Percentiles rank a stretch among this genome's conserved stretches.
Evolutionary conservation across 2,888 invertebrate genomes (phyloP).

Genomic region (Spodoptera exigua): DNA sequence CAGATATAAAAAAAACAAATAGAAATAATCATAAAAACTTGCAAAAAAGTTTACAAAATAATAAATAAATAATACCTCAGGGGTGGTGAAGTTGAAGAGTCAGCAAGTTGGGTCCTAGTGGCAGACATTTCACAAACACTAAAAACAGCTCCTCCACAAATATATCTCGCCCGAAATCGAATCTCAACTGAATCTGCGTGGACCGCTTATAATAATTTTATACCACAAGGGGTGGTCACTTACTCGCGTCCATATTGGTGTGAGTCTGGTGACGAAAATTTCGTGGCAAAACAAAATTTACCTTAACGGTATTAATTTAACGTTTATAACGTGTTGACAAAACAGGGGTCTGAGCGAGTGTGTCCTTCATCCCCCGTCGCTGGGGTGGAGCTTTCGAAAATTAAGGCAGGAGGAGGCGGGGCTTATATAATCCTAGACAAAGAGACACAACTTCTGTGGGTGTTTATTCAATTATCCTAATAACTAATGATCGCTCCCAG

Average conservation of each 20-base stretch:
- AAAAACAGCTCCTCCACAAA: constrained; percentile 13
- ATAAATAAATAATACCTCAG: constrained; percentile 86
- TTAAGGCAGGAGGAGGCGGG: constrained; percentile 71
- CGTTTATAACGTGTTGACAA: constrained; percentile 57
- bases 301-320: constrained; percentile 52
- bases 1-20: no score
- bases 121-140: constrained; percentile 71
- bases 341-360: constrained; percentile 36
- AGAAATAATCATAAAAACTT: no score
- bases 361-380: constrained; percentile 61
- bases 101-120: constrained; percentile 90
- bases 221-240: constrained; percentile 74
- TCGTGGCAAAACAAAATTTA: constrained; percentile 21
- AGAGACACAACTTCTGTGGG: background rate
- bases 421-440: constrained; percentile 34
- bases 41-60: no score
- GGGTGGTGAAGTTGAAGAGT: constrained; percentile 92
- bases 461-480: background rate
- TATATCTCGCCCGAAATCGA: constrained; percentile 48
- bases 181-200: constrained; percentile 66
- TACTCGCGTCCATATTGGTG: constrained; percentile 49
- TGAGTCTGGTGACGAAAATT: constrained; percentile 39
- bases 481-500: no score
- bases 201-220: constrained; percentile 73
- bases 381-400: constrained; percentile 74